Evolutionary conservation across 2,888 invertebrate species (phyloP).

Genomic region (Scaeva pyrastri): DNA sequence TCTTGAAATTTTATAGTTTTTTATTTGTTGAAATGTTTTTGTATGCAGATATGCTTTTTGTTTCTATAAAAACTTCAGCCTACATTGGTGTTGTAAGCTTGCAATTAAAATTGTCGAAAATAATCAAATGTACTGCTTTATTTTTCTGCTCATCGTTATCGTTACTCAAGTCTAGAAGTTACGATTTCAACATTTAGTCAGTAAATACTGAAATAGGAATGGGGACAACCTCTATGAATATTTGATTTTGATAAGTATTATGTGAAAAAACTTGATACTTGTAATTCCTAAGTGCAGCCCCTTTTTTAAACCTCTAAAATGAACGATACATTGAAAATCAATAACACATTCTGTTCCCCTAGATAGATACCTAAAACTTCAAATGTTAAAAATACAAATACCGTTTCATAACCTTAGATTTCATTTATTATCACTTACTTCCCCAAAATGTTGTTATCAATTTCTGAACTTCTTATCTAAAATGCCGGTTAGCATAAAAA

Average conservation of each 20-base stretch:
- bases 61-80: too few relatives aligned
- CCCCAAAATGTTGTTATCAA: constrained; percentile 4
- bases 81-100: neutral
- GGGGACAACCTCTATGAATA: too few relatives aligned
- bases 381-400: neutral
- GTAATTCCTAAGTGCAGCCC: too few relatives aligned
- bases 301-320: too few relatives aligned
- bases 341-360: too few relatives aligned
- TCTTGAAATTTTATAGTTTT: neutral
- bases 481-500: constrained; percentile 5
- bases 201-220: too few relatives aligned
- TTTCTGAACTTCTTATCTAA: constrained; percentile 10
- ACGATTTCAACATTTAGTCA: too few relatives aligned
- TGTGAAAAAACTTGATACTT: too few relatives aligned
- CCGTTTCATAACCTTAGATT: neutral
- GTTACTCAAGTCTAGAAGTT: too few relatives aligned
- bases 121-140: neutral
- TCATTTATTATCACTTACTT: constrained; percentile 19
- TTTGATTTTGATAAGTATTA: too few relatives aligned
- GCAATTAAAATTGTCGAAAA: constrained; percentile 3
- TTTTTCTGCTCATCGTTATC: too few relatives aligned
- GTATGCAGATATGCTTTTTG: neutral
- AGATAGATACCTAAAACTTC: neutral
- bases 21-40: constrained; percentile 7
- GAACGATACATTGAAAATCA: too few relatives aligned